Conservation (phyloP, 2,797 vertebrate genomes). For the Craterocephalus amniculus region DNA sequence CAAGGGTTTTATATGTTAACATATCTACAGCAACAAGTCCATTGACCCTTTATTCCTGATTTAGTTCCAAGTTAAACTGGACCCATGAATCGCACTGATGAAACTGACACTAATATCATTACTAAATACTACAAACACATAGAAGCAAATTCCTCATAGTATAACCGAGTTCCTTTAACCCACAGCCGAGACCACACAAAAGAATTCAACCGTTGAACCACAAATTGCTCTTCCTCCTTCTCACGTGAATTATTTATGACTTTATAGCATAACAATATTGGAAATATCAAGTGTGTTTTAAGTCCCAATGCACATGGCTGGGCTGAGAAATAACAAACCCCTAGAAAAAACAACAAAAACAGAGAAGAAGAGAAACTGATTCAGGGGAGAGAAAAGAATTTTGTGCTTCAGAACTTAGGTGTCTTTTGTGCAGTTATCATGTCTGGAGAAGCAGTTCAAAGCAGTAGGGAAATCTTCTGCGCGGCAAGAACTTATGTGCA, state of each 20-base stretch:
- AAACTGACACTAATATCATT: conserved; percentile 17
- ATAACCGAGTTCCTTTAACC: neutral
- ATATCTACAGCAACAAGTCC: no score
- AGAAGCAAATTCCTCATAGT: conserved; percentile 13
- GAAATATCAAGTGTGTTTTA: conserved; percentile 74
- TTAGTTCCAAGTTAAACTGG: neutral
- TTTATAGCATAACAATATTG: conserved; percentile 63
- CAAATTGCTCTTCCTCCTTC: conserved; percentile 30
- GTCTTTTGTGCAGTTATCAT: conserved; percentile 18
- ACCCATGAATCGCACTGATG: conserved; percentile 3
- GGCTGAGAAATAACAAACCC: conserved; percentile 52
- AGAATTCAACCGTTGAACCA: conserved; percentile 36
- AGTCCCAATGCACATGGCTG: conserved; percentile 55
- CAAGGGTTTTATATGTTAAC: no score
- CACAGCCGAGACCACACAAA: conserved; percentile 27
- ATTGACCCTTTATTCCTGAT: no score
- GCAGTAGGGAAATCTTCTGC: neutral
- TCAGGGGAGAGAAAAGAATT: conserved; percentile 34
- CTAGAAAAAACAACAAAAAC: neutral
- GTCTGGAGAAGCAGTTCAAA: neutral
- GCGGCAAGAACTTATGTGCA: neutral
- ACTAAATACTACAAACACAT: conserved; percentile 13
- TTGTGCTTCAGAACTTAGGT: conserved; percentile 23
- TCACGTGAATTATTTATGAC: conserved; percentile 77
- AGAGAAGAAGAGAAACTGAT: conserved; percentile 22